These are phyloP conservation scores for Gymnoscopelus braueri DNA, from an alignment of 2,797 vertebrate species.

Conservation along the genomic window DNA sequence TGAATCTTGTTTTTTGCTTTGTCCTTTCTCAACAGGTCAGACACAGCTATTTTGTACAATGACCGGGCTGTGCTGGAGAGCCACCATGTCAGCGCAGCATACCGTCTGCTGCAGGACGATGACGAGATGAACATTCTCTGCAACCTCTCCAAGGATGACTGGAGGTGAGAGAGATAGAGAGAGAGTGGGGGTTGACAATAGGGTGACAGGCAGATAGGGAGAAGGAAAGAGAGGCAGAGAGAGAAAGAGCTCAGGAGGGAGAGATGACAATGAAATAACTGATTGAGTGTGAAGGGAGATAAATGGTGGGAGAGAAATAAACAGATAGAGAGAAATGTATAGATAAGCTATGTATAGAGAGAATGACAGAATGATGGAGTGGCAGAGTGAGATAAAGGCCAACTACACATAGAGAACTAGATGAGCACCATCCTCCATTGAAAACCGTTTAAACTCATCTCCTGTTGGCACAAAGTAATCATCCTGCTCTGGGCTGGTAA, in stretches of 20 bases:
- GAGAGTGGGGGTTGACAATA: neutral
- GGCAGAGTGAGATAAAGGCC: slow-evolving; percentile 2
- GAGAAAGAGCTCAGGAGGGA: slow-evolving; percentile 4
- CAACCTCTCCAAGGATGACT: slow-evolving; percentile 98
- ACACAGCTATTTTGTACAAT: slow-evolving; percentile 96
- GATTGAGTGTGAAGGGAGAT: neutral
- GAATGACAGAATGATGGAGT: slow-evolving; percentile 1
- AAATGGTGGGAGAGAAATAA: slow-evolving; percentile 62
- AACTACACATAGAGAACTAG: neutral
- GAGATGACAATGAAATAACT: neutral
- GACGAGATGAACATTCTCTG: slow-evolving; percentile 99
- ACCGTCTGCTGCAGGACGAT: slow-evolving; percentile 96
- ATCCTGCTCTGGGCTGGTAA: neutral
- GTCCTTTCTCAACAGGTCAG: slow-evolving; percentile 87
- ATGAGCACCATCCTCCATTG: neutral
- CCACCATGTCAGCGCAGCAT: slow-evolving; percentile 95
- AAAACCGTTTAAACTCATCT: slow-evolving; percentile 6
- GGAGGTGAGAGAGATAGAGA: slow-evolving; percentile 85
- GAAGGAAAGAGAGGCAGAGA: slow-evolving; percentile 2
- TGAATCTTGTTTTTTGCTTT: no score
- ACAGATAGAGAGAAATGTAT: slow-evolving; percentile 2
- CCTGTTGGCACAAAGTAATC: slow-evolving; percentile 25
- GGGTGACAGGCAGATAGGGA: neutral
- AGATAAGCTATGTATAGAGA: slow-evolving; percentile 5
- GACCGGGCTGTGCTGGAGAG: slow-evolving; percentile 96